Percentiles rank a stretch among this genome's conserved stretches.
Evolutionary conservation across 2,113 vertebrate genomes (phyloP).

Genomic region (Coturnix japonica): DNA sequence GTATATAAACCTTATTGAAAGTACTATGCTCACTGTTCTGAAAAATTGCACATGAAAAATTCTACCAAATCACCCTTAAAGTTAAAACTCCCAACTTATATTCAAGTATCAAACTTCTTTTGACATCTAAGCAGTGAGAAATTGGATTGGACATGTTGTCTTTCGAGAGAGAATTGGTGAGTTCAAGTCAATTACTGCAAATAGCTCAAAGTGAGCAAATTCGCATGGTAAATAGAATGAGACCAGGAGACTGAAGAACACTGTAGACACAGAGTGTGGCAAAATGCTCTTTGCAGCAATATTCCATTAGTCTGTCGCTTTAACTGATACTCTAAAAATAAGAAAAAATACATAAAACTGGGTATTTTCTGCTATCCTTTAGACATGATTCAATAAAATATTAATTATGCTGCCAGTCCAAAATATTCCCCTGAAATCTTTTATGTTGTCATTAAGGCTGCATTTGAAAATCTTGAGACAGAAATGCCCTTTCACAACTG

Average conservation of each 20-base stretch:
- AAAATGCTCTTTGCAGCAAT: background rate
- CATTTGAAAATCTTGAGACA: background rate
- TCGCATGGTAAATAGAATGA: background rate
- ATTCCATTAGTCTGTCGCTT: slow-evolving; percentile 11
- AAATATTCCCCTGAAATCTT: slow-evolving; percentile 36
- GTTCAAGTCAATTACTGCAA: background rate
- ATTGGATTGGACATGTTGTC: background rate
- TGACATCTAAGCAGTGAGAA: background rate
- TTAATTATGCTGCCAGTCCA: slow-evolving; percentile 31
- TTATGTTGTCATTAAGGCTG: background rate
- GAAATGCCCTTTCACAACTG: slow-evolving; percentile 15
- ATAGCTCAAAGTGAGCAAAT: background rate
- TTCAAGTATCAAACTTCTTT: background rate
- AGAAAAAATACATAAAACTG: background rate
- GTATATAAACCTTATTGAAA: background rate
- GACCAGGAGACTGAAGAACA: background rate
- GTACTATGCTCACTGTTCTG: background rate
- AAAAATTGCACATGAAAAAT: background rate
- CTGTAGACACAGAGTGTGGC: background rate
- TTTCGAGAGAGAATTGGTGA: background rate
- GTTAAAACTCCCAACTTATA: background rate
- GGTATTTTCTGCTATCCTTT: slow-evolving; percentile 36
- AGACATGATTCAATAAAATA: slow-evolving; percentile 22
- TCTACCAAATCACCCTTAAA: background rate
- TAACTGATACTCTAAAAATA: slow-evolving; percentile 21